phyloP scores from a whole-genome alignment of 53 echinoderm and acorn worm species.

The Arbacia lixula region DNA sequence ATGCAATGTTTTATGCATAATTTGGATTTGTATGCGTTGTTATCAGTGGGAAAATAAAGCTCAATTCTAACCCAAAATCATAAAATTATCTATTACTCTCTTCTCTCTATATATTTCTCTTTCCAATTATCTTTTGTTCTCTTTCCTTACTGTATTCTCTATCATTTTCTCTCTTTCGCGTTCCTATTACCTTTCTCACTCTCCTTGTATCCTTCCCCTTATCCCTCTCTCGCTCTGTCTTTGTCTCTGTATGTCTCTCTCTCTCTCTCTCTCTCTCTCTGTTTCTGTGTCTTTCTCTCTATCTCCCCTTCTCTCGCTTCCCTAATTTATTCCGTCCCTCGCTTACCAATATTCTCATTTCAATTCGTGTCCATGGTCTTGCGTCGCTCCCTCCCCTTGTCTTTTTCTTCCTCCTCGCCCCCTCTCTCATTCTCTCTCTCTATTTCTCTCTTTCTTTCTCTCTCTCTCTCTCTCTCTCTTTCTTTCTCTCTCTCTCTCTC shows the following conservation, averaged over 20 bases:
- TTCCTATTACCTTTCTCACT: neutral
- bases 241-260: neutral
- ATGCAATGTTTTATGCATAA: too few species aligned
- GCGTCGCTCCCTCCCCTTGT: neutral
- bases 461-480: neutral
- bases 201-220: neutral
- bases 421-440: too few species aligned
- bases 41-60: too few species aligned
- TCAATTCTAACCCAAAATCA: neutral
- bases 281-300: neutral
- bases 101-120: neutral
- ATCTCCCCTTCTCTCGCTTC: neutral
- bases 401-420: neutral
- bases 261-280: neutral
- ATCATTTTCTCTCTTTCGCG: slow-evolving; percentile 1
- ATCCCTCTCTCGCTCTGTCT: neutral
- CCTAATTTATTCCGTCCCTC: neutral
- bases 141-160: slow-evolving; percentile 5
- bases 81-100: neutral
- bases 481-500: neutral
- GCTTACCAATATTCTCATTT: neutral
- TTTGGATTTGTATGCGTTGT: too few species aligned
- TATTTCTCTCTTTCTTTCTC: neutral
- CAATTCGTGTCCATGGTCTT: neutral
- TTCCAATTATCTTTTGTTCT: neutral